Base-by-base conservation (phyloP, 2,888 invertebrate genomes). In the Myathropa florea region DNA sequence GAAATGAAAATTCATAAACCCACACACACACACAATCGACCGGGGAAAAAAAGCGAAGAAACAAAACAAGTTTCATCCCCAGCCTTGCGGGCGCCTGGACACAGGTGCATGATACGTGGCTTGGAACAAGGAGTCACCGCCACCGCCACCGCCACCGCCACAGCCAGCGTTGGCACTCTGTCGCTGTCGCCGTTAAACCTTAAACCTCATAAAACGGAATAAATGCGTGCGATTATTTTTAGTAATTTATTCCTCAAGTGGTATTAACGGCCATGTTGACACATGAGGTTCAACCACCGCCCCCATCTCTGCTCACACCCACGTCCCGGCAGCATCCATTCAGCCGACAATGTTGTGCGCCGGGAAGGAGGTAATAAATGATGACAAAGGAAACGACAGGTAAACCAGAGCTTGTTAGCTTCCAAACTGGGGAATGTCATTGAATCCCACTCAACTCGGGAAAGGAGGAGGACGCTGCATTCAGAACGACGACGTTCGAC, bases 181-280 rank as follows among this genome's bases (percentile, higher is more conserved):
- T 46, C 46, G 46, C 46, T 18, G 46, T 18, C 65, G 76, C 53
- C 70, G 81, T 82, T 86, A 82, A 86, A 82, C 86, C 86, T 86
- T 83, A 83, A 86, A 86, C 86, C 86, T 83, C 86, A 86, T 86
- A 86, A 83, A 86, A 83, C 78, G 83, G 79, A 86, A 86, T 86
- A 86, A 86, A 86, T 86, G 86, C 86, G 86, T 86, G 86, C 83
- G 86, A 86, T 86, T 86, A 86, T 86, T 86, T 86, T 83, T 79
- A 64, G 86, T 86, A 86, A 86, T 86, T 86, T 86, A 86, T 86
- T 67, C 83, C 78, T 86, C 83, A 78, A 83, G 86, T 78, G 78
- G 86, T 79, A 86, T 86, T 86, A 86, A 82, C 85, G 77, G 82
- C 65, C 39, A 70, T 61, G 86, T 86, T 86, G 86, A 86, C 86